These are phyloP conservation scores for Chionoecetes opilio DNA, from an alignment of 1,140 invertebrate species.

Conservation along the genomic window DNA sequence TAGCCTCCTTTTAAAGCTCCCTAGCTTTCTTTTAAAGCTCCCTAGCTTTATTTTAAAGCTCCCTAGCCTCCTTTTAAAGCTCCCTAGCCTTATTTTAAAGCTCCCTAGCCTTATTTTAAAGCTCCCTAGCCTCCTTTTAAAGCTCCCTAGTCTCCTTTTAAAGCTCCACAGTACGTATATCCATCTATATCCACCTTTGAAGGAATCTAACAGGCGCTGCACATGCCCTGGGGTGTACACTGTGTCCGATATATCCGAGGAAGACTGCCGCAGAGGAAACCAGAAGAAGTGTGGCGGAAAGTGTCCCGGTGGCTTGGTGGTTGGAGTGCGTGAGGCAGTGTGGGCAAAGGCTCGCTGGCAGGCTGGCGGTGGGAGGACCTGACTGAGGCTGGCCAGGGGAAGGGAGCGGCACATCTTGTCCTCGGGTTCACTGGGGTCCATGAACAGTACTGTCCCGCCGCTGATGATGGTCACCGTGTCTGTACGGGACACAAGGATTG, in stretches of 20 bases:
- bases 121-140: no score
- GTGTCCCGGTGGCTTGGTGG: not conserved
- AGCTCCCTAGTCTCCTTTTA: no score
- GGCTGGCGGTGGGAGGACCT: not conserved
- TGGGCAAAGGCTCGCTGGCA: not conserved
- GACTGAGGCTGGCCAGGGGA: not conserved
- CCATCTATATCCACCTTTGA: no score
- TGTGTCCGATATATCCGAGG: slow-evolving; percentile 49
- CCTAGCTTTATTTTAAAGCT: no score
- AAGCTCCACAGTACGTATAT: no score
- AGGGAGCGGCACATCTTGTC: slow-evolving; percentile 52
- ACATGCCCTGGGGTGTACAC: slow-evolving; percentile 28
- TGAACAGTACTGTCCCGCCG: slow-evolving; percentile 47
- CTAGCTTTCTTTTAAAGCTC: no score
- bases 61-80: no score
- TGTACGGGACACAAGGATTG: not conserved
- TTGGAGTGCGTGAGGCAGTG: slow-evolving; percentile 32
- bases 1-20: no score
- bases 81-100: no score
- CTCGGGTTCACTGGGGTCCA: slow-evolving; percentile 64
- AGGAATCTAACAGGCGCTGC: slow-evolving; percentile 32
- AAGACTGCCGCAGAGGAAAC: slow-evolving; percentile 65
- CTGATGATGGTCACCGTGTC: slow-evolving; percentile 44
- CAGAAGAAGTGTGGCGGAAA: slow-evolving; percentile 58
- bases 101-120: no score